Evolutionary conservation across 2,797 vertebrate species (phyloP), one percentile per base, ranked within the genome.

Genomic region (Protonibea diacanthus): DNA sequence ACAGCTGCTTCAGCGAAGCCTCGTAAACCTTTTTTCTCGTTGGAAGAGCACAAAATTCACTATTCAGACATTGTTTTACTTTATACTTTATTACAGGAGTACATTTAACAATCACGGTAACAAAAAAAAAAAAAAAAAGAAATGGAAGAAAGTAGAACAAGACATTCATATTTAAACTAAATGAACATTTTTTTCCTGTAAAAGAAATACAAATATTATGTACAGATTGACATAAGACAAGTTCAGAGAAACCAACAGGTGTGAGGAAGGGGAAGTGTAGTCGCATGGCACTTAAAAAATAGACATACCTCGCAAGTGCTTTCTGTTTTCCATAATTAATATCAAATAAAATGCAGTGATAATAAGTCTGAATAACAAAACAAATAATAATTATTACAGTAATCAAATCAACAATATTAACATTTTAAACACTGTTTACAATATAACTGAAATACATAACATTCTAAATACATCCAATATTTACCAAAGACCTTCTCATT

Each of bases 381-480:
- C 80, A 96, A 95, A 95, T 92, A 86, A 96, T 93, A 89, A 96
- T 95, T 95, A 97, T 96, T 97, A 97, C 95, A 97, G 92, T 97
- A 96, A 94, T 88, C 91, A 92, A 97, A 97, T 93, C 83, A 96
- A 97, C 95, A 97, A 95, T 97, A 97, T 98, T 96, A 97, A 97
- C 96, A 97, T 96, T 96, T 92, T 96, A 94, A 96, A 96, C 96
- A 92, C 95, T 94, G 96, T 97, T 96, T 97, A 97, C 96, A 98
- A 95, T 97, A 96, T 97, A 95, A 96, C 91, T 92, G 92, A 93
- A 96, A 95, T 95, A 93, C 96, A 97, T 96, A 96, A 96, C 95
- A 97, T 97, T 97, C 97, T 98, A 97, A 97, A 98, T 97, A 98
- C 96, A 97, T 97, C 92, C 93, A 98, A 97, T 98, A 99, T 98